A percentile compares a stretch with the other conserved stretches of the same genome.
These are phyloP conservation scores for Apodemus sylvaticus DNA, from an alignment of 2,113 vertebrate genomes.

Conservation along the genomic window DNA sequence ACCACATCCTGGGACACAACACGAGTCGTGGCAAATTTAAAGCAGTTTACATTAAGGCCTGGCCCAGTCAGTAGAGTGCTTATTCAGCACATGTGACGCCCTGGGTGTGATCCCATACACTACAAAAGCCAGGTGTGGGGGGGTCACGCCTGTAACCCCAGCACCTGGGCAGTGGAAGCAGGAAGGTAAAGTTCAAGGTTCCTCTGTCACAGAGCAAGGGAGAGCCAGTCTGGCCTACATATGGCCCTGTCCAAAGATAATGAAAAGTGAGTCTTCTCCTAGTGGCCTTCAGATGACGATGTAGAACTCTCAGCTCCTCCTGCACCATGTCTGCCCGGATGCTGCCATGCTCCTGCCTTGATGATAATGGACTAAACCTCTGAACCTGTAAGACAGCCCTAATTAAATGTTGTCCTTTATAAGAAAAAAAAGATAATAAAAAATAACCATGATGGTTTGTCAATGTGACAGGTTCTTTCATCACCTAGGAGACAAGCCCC, in stretches of 20 bases:
- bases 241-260: neutral
- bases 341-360: too few species aligned
- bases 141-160: neutral
- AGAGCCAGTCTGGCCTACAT: neutral
- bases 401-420: too few species aligned
- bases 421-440: neutral
- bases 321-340: too few species aligned
- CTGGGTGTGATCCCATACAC: neutral
- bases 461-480: neutral
- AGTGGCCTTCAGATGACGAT: too few species aligned
- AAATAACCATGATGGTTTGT: neutral
- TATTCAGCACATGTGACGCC: neutral
- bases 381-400: too few species aligned
- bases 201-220: neutral
- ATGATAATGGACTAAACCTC: too few species aligned
- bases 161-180: neutral
- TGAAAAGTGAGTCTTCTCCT: neutral
- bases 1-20: neutral
- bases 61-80: neutral
- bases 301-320: too few species aligned
- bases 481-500: neutral
- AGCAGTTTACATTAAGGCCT: neutral
- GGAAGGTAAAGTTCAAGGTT: neutral
- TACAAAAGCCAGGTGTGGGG: neutral
- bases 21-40: neutral